Percentiles rank a stretch among this genome's conserved stretches.
Evolutionary conservation across 2,113 vertebrate species (phyloP).

Genomic region (Mustela lutreola): DNA sequence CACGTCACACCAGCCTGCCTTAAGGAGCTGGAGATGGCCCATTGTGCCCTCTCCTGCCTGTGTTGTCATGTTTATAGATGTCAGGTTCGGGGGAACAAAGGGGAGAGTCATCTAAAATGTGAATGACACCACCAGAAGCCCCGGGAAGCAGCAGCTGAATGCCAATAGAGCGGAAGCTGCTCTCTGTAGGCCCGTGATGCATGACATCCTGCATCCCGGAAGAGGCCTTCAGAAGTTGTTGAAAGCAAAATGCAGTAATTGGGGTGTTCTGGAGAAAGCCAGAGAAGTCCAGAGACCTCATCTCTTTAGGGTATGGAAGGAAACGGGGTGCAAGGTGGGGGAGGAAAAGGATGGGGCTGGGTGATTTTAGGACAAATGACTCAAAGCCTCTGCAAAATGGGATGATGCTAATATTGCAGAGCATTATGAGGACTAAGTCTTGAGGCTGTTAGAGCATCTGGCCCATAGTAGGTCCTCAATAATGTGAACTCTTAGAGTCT

Average conservation of each 20-base stretch:
- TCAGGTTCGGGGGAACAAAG: constrained; percentile 55
- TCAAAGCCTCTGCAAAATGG: background rate
- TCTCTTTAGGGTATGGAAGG: background rate
- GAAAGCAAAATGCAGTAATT: background rate
- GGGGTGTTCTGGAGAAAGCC: background rate
- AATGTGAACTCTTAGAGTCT: background rate
- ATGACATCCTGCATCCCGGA: background rate
- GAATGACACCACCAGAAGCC: background rate
- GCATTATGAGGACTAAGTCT: background rate
- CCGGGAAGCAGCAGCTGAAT: background rate
- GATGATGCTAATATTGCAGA: background rate
- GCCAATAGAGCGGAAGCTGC: constrained; percentile 13
- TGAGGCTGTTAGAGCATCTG: background rate
- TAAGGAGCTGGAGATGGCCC: background rate
- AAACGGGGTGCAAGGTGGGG: background rate
- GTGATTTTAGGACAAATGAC: background rate
- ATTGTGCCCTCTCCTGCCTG: background rate
- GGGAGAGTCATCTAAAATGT: constrained; percentile 53
- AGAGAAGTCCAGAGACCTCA: background rate
- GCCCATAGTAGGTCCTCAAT: background rate
- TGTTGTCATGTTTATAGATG: constrained; percentile 56
- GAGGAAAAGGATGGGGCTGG: background rate
- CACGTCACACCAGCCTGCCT: background rate
- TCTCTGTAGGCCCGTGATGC: background rate
- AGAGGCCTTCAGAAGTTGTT: background rate